These are phyloP conservation scores for Orthosia cruda DNA, from an alignment of 2,888 invertebrate species.

Conservation along the genomic window DNA sequence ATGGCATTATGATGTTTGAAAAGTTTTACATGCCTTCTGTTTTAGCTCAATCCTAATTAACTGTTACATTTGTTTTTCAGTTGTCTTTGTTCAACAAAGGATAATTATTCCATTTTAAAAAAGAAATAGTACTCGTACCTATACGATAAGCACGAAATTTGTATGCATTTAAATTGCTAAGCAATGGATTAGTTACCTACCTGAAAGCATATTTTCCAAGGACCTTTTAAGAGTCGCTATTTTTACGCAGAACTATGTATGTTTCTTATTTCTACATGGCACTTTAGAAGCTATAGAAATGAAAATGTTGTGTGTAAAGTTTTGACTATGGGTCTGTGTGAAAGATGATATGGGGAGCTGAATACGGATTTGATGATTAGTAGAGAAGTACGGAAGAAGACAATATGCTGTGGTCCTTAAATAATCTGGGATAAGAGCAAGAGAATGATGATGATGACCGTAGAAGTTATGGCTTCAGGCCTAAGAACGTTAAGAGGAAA, in stretches of 20 bases:
- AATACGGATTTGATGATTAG: too few species aligned
- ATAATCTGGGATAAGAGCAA: too few species aligned
- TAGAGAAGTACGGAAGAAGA: too few species aligned
- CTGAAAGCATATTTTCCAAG: not conserved
- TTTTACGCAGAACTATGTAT: not conserved
- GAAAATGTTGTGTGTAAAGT: not conserved
- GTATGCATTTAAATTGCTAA: not conserved
- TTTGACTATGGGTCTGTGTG: too few species aligned
- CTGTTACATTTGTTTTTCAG: too few species aligned
- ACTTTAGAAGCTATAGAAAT: not conserved
- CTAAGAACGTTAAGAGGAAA: too few species aligned
- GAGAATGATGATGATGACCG: too few species aligned
- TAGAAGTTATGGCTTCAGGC: too few species aligned
- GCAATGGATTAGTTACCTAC: not conserved
- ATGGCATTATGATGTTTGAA: not conserved
- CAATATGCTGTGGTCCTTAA: too few species aligned
- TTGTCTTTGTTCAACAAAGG: not conserved
- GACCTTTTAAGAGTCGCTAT: not conserved
- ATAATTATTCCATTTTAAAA: not conserved
- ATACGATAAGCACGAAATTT: too few species aligned
- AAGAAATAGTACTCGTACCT: not conserved
- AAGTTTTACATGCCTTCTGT: not conserved
- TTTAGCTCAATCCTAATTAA: not conserved
- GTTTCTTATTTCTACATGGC: not conserved
- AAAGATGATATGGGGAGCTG: too few species aligned